Percentiles rank a stretch among this genome's conserved stretches.
Conservation (phyloP, 2,888 invertebrate species). For the Graphium colonna region DNA sequence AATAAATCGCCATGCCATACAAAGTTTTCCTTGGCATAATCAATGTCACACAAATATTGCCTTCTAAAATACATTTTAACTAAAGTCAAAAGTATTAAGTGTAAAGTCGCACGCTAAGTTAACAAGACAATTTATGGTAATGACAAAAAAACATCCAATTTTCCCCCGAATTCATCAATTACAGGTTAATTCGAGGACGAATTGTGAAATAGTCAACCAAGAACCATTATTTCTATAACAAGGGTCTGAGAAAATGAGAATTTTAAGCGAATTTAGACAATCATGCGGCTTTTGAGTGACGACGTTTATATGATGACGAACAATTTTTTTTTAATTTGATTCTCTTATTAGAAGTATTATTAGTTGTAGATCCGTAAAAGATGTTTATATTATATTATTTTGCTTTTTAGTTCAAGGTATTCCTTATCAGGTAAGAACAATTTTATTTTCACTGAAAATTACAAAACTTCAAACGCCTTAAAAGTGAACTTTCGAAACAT, state of each 20-base stretch:
- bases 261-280: background rate
- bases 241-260: conserved; percentile 39
- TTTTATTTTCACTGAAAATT: no score
- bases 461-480: no score
- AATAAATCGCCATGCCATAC: conserved; percentile 35
- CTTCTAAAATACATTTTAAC: background rate
- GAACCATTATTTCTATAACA: conserved; percentile 42
- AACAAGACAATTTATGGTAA: conserved; percentile 44
- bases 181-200: conserved; percentile 46
- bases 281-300: background rate
- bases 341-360: no score
- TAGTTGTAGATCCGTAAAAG: no score
- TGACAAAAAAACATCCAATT: conserved; percentile 50
- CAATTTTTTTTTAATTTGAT: no score
- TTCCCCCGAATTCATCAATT: conserved; percentile 61
- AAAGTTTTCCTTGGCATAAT: background rate
- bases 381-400: no score
- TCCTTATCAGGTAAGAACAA: no score
- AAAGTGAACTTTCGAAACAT: no score
- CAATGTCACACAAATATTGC: background rate
- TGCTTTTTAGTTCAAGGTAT: no score
- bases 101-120: conserved; percentile 32
- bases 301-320: no score
- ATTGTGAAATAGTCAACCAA: conserved; percentile 58
- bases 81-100: background rate